Conservation (phyloP, 2,888 invertebrate species). For the Chesias legatella region DNA sequence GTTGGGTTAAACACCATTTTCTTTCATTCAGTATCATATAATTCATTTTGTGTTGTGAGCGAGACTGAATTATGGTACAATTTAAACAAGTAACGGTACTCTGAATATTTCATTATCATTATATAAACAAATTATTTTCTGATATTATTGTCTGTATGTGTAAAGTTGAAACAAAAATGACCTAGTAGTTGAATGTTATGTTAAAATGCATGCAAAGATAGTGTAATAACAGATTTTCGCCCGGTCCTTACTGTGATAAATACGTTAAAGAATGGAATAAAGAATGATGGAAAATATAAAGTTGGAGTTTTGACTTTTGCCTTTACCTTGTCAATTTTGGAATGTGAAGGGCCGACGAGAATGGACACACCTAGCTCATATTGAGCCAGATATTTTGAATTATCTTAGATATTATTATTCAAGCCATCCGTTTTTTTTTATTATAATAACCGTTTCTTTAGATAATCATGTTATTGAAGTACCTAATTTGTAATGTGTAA, state of each 20-base stretch:
- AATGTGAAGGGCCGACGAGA: slow-evolving; percentile 66
- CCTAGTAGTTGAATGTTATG: slow-evolving; percentile 65
- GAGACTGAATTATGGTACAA: slow-evolving; percentile 78
- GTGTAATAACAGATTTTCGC: slow-evolving; percentile 77
- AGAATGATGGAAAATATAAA: slow-evolving; percentile 45
- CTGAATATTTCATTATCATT: slow-evolving; percentile 40
- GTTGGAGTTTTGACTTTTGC: slow-evolving; percentile 55
- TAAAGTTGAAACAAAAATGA: slow-evolving; percentile 52
- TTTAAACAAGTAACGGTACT: slow-evolving; percentile 58
- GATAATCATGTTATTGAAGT: slow-evolving; percentile 49
- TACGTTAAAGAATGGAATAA: slow-evolving; percentile 52
- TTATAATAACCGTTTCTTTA: slow-evolving; percentile 55
- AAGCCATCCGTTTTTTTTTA: slow-evolving; percentile 68
- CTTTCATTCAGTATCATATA: slow-evolving; percentile 75
- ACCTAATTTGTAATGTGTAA: slow-evolving; percentile 65
- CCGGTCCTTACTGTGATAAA: slow-evolving; percentile 77
- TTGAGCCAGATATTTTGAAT: slow-evolving; percentile 74
- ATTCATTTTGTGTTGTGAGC: slow-evolving; percentile 71
- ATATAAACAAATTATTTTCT: slow-evolving; percentile 55
- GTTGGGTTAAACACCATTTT: slow-evolving; percentile 52
- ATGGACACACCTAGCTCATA: slow-evolving; percentile 73
- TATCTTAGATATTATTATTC: slow-evolving; percentile 67
- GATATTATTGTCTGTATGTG: slow-evolving; percentile 56
- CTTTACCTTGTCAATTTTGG: slow-evolving; percentile 60
- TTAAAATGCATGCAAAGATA: slow-evolving; percentile 73